phyloP scores from a whole-genome alignment of 2,113 vertebrate species.

The Oryctolagus cuniculus region mOryCun1.1 NC_091435.1:170877001-170877500 shows the following conservation, averaged over 20 bases:
- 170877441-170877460: not conserved
- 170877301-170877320: not conserved
- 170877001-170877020: not conserved
- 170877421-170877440: not conserved
- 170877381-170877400: not conserved
- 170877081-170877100: conserved; percentile 28
- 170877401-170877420: conserved; percentile 22
- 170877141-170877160: not conserved
- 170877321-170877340: conserved; percentile 25
- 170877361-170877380: not conserved
- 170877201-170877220: conserved; percentile 44
- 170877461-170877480: not conserved
- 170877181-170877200: not conserved
- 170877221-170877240: not conserved
- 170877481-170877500: not conserved
- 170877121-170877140: conserved; percentile 28
- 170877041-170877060: not conserved
- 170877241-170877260: not conserved
- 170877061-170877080: not conserved
- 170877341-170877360: not conserved
- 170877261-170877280: not conserved
- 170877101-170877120: not conserved
- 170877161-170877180: not conserved
- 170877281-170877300: not conserved
- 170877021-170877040: not conserved